These are phyloP conservation scores for Aphelinus certus DNA, from an alignment of 1,140 invertebrate species.

Conservation along the genomic window DNA sequence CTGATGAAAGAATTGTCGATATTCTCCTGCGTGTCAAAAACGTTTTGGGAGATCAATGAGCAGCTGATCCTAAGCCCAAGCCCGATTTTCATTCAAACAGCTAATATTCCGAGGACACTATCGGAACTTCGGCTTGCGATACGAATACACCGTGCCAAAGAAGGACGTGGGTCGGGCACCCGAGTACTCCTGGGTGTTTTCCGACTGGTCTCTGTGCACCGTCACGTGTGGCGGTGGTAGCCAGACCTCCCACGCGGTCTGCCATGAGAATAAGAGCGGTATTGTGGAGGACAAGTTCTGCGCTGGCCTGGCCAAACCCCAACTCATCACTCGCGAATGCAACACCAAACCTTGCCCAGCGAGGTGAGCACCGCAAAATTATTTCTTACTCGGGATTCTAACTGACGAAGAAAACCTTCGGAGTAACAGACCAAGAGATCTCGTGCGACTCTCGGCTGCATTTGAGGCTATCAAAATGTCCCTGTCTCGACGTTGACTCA, in stretches of 20 bases:
- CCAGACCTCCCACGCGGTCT: conserved; percentile 72
- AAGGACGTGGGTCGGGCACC: conserved; percentile 69
- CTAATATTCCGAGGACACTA: conserved; percentile 81
- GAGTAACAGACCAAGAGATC: not conserved
- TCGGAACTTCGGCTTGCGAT: conserved; percentile 81
- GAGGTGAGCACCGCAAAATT: conserved; percentile 61
- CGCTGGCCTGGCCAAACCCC: conserved; percentile 69
- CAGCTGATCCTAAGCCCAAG: too few species aligned
- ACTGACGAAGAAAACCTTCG: not conserved
- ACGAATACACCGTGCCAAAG: conserved; percentile 84
- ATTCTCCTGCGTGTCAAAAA: too few species aligned
- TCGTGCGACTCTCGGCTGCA: not conserved
- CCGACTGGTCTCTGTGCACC: conserved; percentile 83
- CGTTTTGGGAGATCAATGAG: too few species aligned
- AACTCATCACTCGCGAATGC: conserved; percentile 70
- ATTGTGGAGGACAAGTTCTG: conserved; percentile 75
- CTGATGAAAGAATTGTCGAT: too few species aligned
- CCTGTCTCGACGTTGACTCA: too few species aligned
- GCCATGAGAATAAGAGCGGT: conserved; percentile 72
- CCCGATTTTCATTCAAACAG: conserved; percentile 61
- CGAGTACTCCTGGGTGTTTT: conserved; percentile 77
- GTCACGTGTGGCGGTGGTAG: conserved; percentile 80
- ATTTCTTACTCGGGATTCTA: not conserved
- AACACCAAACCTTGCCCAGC: conserved; percentile 78
- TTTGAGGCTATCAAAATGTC: not conserved